Evolutionary conservation across 2,797 vertebrate genomes (phyloP), one percentile per base, ranked within the genome.

Genomic region (Enteromius argenteus): DNA sequence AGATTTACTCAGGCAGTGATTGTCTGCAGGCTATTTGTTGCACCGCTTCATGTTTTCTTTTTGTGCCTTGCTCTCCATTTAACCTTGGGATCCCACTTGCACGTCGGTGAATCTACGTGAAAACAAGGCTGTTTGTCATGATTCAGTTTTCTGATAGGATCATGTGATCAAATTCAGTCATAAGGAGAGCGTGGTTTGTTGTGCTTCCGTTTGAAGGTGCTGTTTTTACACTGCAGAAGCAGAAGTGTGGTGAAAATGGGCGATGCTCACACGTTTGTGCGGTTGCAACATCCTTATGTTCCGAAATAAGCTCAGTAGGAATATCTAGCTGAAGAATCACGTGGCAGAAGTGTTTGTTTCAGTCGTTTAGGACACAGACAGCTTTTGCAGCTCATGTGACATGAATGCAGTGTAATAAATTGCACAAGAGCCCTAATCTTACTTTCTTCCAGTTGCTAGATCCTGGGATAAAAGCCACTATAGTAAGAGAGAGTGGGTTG

Each of bases 41-140:
- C 60, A 53, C 1, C 9, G 11, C 23, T 37, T 19, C 69, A 72
- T 37, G 27, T 9, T 46, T 15, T 46, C 5, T 76, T 37, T 58
- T 14, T 42, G 64, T 68, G 44, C 78, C 44, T 80, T 80, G 44
- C 78, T 68, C 78, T 80, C 78, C 62, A 17, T 68, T 51, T 53
- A 71, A 49, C 53, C 68, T 44, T 73, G 19, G 56, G 80, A 73
- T 73, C 80, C 68, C 1, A 23, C 79, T 19, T 5, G 0, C 14
- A 9, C n/a, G 39, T 9, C 3, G 4, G 53, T 15, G 42, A 44
- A 44, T 62, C 32, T 1, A 2, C 11, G 1, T 17, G 11, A 81
- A 46, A 44, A 9, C 51, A 35, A 11, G 15, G 37, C 46, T 67
- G 62, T 53, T 79, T 79, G 77, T 69, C 49, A 69, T 30, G 5